Percentiles rank a stretch among this genome's conserved stretches.
Evolutionary conservation across 2,797 vertebrate species (phyloP).

Genomic region (Danionella dracula): DNA sequence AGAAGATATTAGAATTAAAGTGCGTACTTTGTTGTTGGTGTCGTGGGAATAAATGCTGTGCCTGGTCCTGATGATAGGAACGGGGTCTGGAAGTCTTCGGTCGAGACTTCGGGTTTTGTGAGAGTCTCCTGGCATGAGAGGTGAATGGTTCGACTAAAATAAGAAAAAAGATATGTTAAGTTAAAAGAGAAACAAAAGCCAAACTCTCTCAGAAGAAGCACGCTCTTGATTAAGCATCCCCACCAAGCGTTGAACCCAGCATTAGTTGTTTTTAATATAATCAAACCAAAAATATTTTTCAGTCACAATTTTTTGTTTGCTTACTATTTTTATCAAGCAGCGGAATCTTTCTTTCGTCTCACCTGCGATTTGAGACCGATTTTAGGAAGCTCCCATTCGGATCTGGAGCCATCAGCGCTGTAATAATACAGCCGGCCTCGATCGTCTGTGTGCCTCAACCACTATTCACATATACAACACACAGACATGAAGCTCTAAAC

Average conservation of each 20-base stretch:
- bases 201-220: not conserved
- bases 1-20: too few species aligned
- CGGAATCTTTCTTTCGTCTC: not conserved
- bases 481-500: too few species aligned
- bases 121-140: constrained; percentile 49
- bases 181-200: not conserved
- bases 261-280: not conserved
- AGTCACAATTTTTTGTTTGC: not conserved
- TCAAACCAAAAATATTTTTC: not conserved
- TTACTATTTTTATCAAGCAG: not conserved
- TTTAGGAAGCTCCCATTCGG: constrained; percentile 93
- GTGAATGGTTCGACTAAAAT: constrained; percentile 68
- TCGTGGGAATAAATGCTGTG: constrained; percentile 76
- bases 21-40: constrained; percentile 74
- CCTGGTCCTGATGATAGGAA: constrained; percentile 76
- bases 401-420: constrained; percentile 87
- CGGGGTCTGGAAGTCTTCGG: constrained; percentile 72
- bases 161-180: not conserved
- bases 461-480: constrained; percentile 61
- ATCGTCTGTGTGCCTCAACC: constrained; percentile 91
- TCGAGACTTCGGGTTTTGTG: constrained; percentile 82
- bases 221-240: not conserved
- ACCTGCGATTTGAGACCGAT: constrained; percentile 60
- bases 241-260: not conserved
- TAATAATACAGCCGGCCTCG: constrained; percentile 92